Percentiles rank a stretch among this genome's conserved stretches.
Conservation (phyloP, 2,888 invertebrate species). For the Pristionchus japonicus region DNA sequence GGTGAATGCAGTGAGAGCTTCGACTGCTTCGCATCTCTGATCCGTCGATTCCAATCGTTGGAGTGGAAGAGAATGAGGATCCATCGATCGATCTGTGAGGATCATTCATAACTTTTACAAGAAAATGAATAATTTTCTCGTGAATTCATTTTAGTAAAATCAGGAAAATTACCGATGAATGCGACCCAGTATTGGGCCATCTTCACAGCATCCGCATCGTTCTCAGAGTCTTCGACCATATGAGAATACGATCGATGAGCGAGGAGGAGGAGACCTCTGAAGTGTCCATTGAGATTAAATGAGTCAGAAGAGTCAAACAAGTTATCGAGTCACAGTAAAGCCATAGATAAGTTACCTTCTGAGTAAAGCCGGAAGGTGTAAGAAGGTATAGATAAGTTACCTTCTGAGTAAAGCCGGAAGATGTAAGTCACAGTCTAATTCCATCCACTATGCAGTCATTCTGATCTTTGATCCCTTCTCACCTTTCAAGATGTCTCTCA, state of each 20-base stretch:
- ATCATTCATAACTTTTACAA: too few species aligned
- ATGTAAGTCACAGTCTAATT: too few species aligned
- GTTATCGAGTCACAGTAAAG: background rate
- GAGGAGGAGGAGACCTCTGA: background rate
- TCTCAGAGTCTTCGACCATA: constrained; percentile 18
- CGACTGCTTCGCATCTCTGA: background rate
- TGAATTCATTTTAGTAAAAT: too few species aligned
- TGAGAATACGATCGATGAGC: constrained; percentile 26
- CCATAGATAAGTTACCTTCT: too few species aligned
- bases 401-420: too few species aligned
- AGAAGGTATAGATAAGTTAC: too few species aligned
- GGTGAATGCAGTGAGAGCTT: background rate
- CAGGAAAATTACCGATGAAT: background rate
- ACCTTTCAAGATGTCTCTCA: constrained; percentile 9
- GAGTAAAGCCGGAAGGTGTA: too few species aligned
- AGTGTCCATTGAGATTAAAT: background rate
- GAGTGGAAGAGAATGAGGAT: constrained; percentile 11
- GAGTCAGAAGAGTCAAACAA: background rate
- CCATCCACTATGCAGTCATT: background rate
- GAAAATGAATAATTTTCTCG: too few species aligned
- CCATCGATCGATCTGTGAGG: background rate
- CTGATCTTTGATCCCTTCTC: background rate
- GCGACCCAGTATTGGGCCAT: constrained; percentile 26
- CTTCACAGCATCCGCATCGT: constrained; percentile 3
- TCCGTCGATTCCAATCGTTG: background rate